phyloP scores from a whole-genome alignment of 1,140 invertebrate species.

The Colletes latitarsis region DNA sequence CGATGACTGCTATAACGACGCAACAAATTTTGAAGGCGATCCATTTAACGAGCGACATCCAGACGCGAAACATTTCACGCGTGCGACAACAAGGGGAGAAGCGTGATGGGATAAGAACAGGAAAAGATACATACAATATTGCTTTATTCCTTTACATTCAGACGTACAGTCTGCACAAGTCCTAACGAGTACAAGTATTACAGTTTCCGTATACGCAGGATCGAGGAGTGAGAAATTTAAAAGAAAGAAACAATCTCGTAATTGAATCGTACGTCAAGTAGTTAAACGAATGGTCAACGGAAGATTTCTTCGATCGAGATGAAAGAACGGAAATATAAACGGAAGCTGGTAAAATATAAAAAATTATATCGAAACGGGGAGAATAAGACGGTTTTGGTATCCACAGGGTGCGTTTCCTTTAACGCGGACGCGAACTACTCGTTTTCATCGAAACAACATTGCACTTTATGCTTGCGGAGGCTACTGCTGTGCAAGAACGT shows the following conservation, averaged over 20 bases:
- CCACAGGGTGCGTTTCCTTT: too few relatives aligned
- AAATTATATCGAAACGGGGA: too few relatives aligned
- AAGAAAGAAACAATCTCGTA: too few relatives aligned
- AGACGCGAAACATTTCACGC: background rate
- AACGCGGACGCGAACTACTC: background rate
- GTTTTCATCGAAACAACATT: background rate
- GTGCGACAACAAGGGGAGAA: background rate
- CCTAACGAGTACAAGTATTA: background rate
- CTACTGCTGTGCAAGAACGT: slow-evolving; percentile 76
- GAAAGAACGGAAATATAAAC: too few relatives aligned
- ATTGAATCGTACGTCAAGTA: too few relatives aligned
- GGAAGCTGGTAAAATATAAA: too few relatives aligned
- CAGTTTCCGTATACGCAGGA: background rate
- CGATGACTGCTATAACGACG: too few relatives aligned
- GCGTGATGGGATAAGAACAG: background rate
- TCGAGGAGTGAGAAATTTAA: background rate
- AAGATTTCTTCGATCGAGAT: background rate
- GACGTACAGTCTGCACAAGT: background rate
- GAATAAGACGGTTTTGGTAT: too few relatives aligned
- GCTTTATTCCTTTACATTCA: background rate
- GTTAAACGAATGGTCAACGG: too few relatives aligned
- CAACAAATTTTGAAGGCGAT: too few relatives aligned
- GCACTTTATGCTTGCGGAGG: slow-evolving; percentile 70
- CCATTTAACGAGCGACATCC: too few relatives aligned
- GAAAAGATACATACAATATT: background rate